Evolutionary conservation across 2,113 vertebrate genomes (phyloP).

Genomic region (Microtus pennsylvanicus): DNA sequence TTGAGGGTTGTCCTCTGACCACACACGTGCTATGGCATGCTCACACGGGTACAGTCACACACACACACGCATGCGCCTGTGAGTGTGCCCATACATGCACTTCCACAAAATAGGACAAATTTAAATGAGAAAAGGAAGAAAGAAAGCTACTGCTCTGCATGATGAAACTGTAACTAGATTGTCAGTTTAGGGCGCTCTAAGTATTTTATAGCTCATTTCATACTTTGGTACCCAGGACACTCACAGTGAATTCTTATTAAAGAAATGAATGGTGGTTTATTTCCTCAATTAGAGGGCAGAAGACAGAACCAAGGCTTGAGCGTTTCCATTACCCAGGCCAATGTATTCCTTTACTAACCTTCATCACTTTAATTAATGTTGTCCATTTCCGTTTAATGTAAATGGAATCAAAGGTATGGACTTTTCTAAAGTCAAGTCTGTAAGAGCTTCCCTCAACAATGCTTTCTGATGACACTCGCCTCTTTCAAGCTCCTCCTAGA

Average conservation of each 20-base stretch:
- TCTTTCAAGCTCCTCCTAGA: not conserved
- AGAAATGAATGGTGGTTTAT: not conserved
- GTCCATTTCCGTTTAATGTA: not conserved
- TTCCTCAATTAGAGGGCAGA: constrained; percentile 15
- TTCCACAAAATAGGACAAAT: not conserved
- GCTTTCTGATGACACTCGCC: not conserved
- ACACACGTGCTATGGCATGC: not conserved
- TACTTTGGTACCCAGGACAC: not conserved
- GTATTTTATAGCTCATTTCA: not conserved
- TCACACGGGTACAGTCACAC: not conserved
- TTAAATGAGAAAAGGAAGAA: not conserved
- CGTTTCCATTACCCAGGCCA: not conserved
- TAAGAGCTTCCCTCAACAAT: not conserved
- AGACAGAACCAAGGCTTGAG: constrained; percentile 41
- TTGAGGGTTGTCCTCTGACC: too few species aligned
- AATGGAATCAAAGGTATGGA: not conserved
- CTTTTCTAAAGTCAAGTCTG: not conserved
- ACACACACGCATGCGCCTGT: not conserved
- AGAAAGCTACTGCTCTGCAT: not conserved
- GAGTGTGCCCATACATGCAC: too few species aligned
- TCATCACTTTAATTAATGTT: constrained; percentile 9
- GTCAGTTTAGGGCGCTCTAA: not conserved
- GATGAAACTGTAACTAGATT: not conserved
- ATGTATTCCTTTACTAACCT: not conserved
- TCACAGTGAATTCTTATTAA: not conserved